These are phyloP conservation scores for Papilio aristodemus DNA, from an alignment of 1,140 invertebrate genomes.

Conservation along the genomic window DNA sequence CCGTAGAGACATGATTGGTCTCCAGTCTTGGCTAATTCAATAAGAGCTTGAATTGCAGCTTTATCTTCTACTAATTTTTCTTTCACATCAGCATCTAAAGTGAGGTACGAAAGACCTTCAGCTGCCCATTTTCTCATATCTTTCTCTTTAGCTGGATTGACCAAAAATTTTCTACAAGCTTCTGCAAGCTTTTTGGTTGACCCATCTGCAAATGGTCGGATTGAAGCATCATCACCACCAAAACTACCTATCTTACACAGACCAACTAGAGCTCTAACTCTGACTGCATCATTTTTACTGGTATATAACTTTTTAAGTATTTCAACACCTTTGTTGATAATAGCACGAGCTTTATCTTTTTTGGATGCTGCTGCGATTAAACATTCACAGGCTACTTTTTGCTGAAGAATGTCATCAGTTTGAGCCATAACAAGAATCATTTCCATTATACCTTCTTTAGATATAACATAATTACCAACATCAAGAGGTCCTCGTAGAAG, in stretches of 20 bases:
- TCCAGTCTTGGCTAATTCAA: conserved; percentile 92
- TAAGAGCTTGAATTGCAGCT: conserved; percentile 89
- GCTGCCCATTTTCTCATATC: conserved; percentile 97
- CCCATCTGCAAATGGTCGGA: conserved; percentile 96
- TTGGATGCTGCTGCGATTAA: conserved; percentile 98
- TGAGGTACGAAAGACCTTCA: conserved; percentile 98
- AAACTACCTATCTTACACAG: conserved; percentile 98
- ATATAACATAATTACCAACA: conserved; percentile 95
- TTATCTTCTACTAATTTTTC: conserved; percentile 96
- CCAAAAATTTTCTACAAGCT: conserved; percentile 94
- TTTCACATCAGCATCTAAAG: conserved; percentile 99
- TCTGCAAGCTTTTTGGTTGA: conserved; percentile 95
- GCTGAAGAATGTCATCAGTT: conserved; percentile 91
- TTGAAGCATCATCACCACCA: conserved; percentile 97
- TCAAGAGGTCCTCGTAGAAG: conserved; percentile 95
- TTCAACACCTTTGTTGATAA: conserved; percentile 94
- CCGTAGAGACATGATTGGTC: conserved; percentile 95
- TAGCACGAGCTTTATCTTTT: conserved; percentile 96
- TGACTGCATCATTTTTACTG: conserved; percentile 94
- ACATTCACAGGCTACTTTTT: conserved; percentile 97
- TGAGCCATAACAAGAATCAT: conserved; percentile 99
- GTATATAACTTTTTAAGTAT: conserved; percentile 97
- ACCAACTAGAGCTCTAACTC: conserved; percentile 94
- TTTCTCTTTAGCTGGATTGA: conserved; percentile 91
- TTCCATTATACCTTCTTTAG: conserved; percentile 95